Percentiles rank a stretch among this genome's conserved stretches.
Conservation (phyloP, 2,113 vertebrate genomes). For the Melanerpes aurifrons region DNA sequence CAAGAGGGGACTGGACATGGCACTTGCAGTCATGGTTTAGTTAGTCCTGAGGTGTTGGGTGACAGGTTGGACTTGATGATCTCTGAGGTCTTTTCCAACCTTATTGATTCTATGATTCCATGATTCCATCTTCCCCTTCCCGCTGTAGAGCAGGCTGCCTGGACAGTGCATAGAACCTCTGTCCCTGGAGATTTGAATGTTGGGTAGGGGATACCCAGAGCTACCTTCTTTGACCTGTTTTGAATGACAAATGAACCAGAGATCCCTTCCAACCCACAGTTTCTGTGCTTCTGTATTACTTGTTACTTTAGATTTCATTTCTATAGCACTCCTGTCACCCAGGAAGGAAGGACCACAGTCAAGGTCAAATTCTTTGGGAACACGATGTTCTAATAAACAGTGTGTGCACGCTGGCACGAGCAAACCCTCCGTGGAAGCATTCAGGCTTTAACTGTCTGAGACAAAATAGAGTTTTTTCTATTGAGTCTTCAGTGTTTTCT, state of each 20-base stretch:
- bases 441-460: not conserved
- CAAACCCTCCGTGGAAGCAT: not conserved
- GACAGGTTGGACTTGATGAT: too few species aligned
- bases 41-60: too few species aligned
- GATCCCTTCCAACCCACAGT: not conserved
- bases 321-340: not conserved
- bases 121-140: too few species aligned
- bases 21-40: too few species aligned
- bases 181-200: not conserved
- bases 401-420: not conserved
- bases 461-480: not conserved
- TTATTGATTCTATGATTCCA: too few species aligned
- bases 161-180: not conserved
- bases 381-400: not conserved
- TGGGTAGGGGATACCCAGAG: not conserved
- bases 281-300: not conserved
- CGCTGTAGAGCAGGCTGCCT: not conserved
- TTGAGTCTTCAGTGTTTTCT: not conserved
- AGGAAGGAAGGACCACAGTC: not conserved
- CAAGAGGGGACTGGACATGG: too few species aligned
- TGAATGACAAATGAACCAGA: not conserved
- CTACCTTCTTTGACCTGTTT: not conserved
- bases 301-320: slow-evolving; percentile 19
- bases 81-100: too few species aligned
- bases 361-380: slow-evolving; percentile 45